Evolutionary conservation across 2,888 invertebrate species (phyloP).

Genomic region (Dolichopus griseipennis): DNA sequence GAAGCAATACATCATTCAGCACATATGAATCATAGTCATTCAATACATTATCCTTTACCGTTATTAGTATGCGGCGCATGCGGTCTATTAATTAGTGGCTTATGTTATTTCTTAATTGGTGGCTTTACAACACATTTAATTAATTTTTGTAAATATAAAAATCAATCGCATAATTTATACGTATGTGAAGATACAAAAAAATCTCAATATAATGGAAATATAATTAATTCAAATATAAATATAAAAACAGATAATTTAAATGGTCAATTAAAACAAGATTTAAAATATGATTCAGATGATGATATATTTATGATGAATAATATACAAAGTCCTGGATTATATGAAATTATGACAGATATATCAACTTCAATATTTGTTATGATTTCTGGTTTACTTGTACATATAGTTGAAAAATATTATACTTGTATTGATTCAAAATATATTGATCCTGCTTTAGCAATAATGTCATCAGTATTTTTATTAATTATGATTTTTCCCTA

Average conservation of each 20-base stretch:
- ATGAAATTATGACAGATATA: constrained; percentile 46
- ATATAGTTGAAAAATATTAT: constrained; percentile 49
- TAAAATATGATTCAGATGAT: neutral
- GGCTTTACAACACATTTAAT: constrained; percentile 68
- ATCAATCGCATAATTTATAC: constrained; percentile 55
- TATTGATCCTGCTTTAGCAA: constrained; percentile 65
- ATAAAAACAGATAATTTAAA: constrained; percentile 24
- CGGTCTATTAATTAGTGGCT: constrained; percentile 64
- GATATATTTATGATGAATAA: constrained; percentile 8
- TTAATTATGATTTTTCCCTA: constrained; percentile 71
- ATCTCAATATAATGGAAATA: constrained; percentile 38
- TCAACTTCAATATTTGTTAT: constrained; percentile 69
- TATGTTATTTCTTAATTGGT: constrained; percentile 73
- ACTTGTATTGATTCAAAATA: constrained; percentile 56
- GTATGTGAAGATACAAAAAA: constrained; percentile 28
- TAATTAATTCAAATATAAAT: constrained; percentile 29
- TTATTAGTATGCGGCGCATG: constrained; percentile 62
- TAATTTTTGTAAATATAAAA: constrained; percentile 55
- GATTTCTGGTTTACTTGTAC: constrained; percentile 41
- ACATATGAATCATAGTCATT: constrained; percentile 62
- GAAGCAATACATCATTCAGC: constrained; percentile 74
- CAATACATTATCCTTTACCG: constrained; percentile 64
- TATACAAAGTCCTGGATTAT: constrained; percentile 14
- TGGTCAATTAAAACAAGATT: constrained; percentile 15
- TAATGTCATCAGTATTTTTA: constrained; percentile 61